Percentiles rank a stretch among this genome's conserved stretches.
These are phyloP conservation scores for Halyomorpha halys DNA, from an alignment of 1,140 invertebrate genomes.

Conservation along the genomic window DNA sequence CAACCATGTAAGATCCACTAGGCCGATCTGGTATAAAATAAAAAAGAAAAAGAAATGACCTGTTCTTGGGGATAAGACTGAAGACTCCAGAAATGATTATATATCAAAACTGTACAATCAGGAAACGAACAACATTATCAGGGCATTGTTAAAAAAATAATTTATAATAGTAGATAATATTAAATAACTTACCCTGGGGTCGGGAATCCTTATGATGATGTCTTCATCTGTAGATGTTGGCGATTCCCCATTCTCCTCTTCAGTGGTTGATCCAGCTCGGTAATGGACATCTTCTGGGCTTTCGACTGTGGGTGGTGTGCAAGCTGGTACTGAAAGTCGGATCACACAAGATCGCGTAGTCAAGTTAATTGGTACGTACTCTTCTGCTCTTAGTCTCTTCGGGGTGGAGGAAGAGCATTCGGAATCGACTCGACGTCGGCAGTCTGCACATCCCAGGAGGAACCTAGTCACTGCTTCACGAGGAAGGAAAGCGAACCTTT, in stretches of 20 bases:
- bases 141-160: too few relatives aligned
- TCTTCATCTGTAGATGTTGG: not conserved
- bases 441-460: conserved; percentile 80
- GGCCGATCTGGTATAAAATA: too few relatives aligned
- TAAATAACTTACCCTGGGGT: not conserved
- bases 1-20: too few relatives aligned
- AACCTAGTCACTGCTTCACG: conserved; percentile 91
- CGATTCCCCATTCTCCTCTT: not conserved
- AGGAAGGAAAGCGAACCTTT: conserved; percentile 88
- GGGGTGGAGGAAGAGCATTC: conserved; percentile 25
- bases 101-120: too few relatives aligned
- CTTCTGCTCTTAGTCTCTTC: not conserved
- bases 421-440: conserved; percentile 63
- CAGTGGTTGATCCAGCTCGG: not conserved
- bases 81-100: too few relatives aligned
- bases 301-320: not conserved
- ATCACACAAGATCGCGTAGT: not conserved
- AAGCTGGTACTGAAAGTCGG: not conserved
- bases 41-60: too few relatives aligned
- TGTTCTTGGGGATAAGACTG: too few relatives aligned
- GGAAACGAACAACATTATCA: too few relatives aligned
- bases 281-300: too few relatives aligned
- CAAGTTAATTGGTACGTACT: conserved; percentile 12
- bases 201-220: not conserved
- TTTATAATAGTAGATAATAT: too few relatives aligned